Evolutionary conservation across 1,140 invertebrate genomes (phyloP).

Genomic region (Chironomus striatipennis): DNA sequence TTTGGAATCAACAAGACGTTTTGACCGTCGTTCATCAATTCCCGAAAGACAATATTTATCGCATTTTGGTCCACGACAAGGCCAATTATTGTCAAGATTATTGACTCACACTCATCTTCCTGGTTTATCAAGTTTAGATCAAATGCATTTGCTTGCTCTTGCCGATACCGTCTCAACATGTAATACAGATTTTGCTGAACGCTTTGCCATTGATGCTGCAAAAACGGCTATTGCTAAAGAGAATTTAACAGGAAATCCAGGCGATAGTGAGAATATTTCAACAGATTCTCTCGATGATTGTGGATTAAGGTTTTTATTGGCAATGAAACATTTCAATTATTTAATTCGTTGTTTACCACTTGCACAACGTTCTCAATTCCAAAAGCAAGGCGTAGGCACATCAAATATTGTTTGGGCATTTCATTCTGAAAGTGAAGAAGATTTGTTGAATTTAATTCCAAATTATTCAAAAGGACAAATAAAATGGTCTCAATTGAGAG

Average conservation of each 20-base stretch:
- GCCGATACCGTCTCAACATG: constrained; percentile 96
- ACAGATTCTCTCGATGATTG: constrained; percentile 93
- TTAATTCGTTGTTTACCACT: constrained; percentile 83
- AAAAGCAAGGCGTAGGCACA: constrained; percentile 81
- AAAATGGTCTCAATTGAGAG: constrained; percentile 86
- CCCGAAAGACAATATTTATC: constrained; percentile 63
- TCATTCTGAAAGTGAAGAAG: constrained; percentile 96
- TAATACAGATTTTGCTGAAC: constrained; percentile 76
- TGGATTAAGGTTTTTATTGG: constrained; percentile 88
- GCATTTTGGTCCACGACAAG: constrained; percentile 75
- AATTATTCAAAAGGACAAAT: constrained; percentile 73
- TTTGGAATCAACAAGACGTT: constrained; percentile 47
- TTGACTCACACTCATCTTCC: constrained; percentile 95
- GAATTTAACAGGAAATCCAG: constrained; percentile 51
- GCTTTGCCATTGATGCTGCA: constrained; percentile 68
- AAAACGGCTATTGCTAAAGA: constrained; percentile 63
- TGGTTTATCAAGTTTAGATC: constrained; percentile 92
- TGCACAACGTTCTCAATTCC: constrained; percentile 75
- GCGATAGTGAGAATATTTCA: constrained; percentile 47
- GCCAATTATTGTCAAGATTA: constrained; percentile 67
- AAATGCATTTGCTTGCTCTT: constrained; percentile 96
- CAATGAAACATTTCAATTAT: constrained; percentile 97
- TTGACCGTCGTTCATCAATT: constrained; percentile 55
- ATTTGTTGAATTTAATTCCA: constrained; percentile 83
- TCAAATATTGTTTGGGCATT: constrained; percentile 98